Conservation (phyloP, 2,113 vertebrate genomes). For the Rhagologus leucostigma region DNA sequence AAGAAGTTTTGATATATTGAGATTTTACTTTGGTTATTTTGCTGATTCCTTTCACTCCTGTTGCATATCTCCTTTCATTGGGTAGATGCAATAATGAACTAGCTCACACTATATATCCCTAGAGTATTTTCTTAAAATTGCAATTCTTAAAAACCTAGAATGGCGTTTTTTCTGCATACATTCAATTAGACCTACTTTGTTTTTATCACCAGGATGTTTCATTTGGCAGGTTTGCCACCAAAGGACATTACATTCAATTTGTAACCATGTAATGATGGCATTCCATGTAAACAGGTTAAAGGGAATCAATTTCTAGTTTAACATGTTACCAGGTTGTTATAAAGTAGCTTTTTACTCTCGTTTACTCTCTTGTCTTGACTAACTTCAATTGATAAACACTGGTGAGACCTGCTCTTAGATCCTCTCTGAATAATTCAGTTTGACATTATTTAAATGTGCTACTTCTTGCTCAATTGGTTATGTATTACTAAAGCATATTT, state of each 20-base stretch:
- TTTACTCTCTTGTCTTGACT: background rate
- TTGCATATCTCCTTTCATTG: background rate
- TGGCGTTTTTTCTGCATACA: background rate
- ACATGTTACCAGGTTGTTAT: background rate
- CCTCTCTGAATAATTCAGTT: background rate
- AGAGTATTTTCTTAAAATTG: background rate
- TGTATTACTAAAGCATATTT: constrained; percentile 20
- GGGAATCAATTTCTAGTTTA: background rate
- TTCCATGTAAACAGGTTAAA: background rate
- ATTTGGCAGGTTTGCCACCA: background rate
- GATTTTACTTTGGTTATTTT: background rate
- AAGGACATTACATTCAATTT: background rate
- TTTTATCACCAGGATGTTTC: background rate
- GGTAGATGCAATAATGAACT: background rate
- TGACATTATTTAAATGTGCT: background rate
- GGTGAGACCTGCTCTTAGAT: background rate
- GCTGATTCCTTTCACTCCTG: background rate
- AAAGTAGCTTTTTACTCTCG: background rate
- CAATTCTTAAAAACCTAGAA: background rate
- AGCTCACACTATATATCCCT: background rate
- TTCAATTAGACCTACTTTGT: background rate
- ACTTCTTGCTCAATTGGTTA: background rate
- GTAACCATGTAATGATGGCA: background rate
- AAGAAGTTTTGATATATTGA: background rate
- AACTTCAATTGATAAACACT: background rate